Conservation (phyloP, 2,113 vertebrate genomes). For the Pedionomus torquatus region DNA sequence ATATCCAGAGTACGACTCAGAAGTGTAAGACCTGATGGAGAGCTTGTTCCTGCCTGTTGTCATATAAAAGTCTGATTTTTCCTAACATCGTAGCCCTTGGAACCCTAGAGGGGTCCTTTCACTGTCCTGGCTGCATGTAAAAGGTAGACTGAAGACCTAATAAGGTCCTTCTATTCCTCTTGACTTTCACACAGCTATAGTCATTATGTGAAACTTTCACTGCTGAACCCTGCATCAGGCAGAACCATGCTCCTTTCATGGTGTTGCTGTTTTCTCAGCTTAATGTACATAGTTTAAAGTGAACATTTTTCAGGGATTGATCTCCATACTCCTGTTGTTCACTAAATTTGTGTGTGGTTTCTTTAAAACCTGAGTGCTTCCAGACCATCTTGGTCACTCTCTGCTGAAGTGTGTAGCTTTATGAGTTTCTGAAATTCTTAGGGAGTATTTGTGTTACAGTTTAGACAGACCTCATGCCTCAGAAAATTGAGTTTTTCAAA, state of each 20-base stretch:
- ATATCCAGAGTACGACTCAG: neutral
- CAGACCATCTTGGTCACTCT: neutral
- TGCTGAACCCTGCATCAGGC: neutral
- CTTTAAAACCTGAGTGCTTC: neutral
- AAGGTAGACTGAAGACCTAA: neutral
- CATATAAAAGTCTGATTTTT: neutral
- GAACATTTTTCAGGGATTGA: rapidly evolving
- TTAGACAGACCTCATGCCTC: neutral
- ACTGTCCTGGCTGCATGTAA: rapidly evolving
- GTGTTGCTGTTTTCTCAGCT: neutral
- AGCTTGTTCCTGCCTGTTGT: neutral
- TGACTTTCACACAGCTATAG: neutral
- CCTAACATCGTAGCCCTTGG: neutral
- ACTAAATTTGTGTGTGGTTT: neutral
- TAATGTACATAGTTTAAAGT: rapidly evolving
- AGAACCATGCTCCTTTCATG: neutral
- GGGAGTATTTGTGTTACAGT: neutral
- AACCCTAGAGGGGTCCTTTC: neutral
- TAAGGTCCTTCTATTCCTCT: neutral
- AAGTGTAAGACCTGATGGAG: neutral
- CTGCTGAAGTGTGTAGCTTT: neutral
- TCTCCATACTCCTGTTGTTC: neutral
- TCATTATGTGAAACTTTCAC: neutral
- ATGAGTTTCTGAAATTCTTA: neutral
- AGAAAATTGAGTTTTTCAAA: neutral